Base-by-base conservation (phyloP, 2,888 invertebrate species). In the Apocheima hispidaria region DNA sequence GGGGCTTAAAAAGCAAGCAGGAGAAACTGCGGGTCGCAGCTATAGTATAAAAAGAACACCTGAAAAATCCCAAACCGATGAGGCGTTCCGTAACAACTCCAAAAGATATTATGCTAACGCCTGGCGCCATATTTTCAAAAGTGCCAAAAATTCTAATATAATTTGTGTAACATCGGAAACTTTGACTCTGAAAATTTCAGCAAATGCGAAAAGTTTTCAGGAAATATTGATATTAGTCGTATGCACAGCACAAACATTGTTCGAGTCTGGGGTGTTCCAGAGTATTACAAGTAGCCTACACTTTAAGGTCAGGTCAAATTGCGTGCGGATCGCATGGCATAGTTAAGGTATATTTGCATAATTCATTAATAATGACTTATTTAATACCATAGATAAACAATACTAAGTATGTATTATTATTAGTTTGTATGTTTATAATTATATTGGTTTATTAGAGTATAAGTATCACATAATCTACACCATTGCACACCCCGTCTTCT, bases 231-330 rank as follows among this genome's bases (percentile, higher is more conserved):
- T 54, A 61, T 65, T 60, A 52, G 63, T 53, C 62, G 66, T 69
- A 61, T 69, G 66, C 66, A 63, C 68, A 64, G 66, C 66, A 63
- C 68, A 64, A 66, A 64, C 68, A 68, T 60, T 66, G 65, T 63
- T 56, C 40, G 26, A 53, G 16, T 48, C 20, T n/a, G 12, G 28
- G 18, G 35, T 41, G 26, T 52, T 43, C 35, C 36, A n/a, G 56
- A 41, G 46, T 44, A 33, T 62, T 62, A 56, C 14, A 28, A 46
- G 46, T 46, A 46, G 30, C 30, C 30, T 33, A 12, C 2, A 43
- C 1, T 26, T 54, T 26, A 26, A 12, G 36, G 23, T 16, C 26
- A 12, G 16, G 23, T 49, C 23, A 49, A 14, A 30, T 4, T 20
- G 12, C 4, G 46, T 23, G 23, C 16, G 35, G 14, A 5, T 7